These are phyloP conservation scores for Mormyrops boulengeri DNA, from an alignment of 2,797 vertebrate species.

Conservation along the genomic window DNA sequence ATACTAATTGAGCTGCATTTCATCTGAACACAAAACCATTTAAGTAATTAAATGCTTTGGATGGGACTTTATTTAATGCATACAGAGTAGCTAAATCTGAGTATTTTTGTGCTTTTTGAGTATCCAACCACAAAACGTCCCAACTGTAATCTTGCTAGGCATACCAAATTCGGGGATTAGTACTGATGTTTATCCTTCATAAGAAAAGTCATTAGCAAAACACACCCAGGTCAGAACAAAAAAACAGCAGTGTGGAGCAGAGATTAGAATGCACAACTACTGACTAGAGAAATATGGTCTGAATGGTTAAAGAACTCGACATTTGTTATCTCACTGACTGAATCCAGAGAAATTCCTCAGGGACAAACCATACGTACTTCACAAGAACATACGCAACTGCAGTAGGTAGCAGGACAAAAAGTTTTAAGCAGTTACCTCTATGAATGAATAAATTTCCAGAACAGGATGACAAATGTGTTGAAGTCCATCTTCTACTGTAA, in stretches of 20 bases:
- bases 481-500: background rate
- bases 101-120: background rate
- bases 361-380: background rate
- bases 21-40: background rate
- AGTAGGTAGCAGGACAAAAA: background rate
- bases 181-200: background rate
- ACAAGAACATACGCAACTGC: background rate
- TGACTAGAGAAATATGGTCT: background rate
- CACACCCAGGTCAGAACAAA: background rate
- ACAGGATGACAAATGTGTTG: background rate
- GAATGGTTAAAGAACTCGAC: background rate
- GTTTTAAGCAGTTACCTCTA: background rate
- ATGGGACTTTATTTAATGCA: background rate
- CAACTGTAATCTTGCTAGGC: background rate
- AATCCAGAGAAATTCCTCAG: background rate
- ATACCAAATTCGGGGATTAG: background rate
- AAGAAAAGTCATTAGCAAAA: background rate
- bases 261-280: background rate
- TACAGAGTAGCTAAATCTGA: background rate
- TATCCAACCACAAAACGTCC: background rate
- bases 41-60: background rate
- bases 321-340: background rate
- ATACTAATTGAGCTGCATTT: background rate
- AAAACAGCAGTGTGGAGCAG: background rate
- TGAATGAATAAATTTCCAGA: background rate